phyloP scores from a whole-genome alignment of 2,113 vertebrate species.

The Aptenodytes forsteri region DNA sequence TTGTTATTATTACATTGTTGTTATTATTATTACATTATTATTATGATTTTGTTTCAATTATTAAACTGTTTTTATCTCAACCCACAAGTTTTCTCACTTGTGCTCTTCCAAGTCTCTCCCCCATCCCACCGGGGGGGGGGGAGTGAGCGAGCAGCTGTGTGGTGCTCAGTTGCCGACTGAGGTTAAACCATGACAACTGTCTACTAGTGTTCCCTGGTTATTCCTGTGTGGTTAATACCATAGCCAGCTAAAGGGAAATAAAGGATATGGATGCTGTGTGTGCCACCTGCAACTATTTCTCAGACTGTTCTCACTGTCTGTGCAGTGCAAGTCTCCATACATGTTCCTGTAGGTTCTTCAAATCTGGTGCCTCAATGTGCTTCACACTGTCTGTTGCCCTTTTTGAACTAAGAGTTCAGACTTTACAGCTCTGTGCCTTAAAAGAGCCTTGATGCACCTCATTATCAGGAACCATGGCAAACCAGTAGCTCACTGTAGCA shows the following conservation, averaged over 20 bases:
- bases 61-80: too few relatives aligned
- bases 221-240: not conserved
- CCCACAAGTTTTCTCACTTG: too few relatives aligned
- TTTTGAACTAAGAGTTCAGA: not conserved
- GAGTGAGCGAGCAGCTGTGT: too few relatives aligned
- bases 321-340: not conserved
- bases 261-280: not conserved
- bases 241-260: not conserved
- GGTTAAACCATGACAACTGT: not conserved
- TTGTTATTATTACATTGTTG: too few relatives aligned
- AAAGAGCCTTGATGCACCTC: not conserved
- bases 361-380: not conserved
- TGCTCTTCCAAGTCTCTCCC: too few relatives aligned
- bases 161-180: too few relatives aligned
- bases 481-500: not conserved
- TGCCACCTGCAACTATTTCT: not conserved
- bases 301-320: not conserved
- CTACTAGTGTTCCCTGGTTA: not conserved
- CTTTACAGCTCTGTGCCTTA: not conserved
- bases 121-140: too few relatives aligned
- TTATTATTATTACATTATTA: too few relatives aligned
- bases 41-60: too few relatives aligned
- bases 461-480: not conserved
- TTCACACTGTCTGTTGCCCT: not conserved
- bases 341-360: not conserved